Base-by-base conservation (phyloP, 2,113 vertebrate genomes). In the Odontophorus gujanensis region DNA sequence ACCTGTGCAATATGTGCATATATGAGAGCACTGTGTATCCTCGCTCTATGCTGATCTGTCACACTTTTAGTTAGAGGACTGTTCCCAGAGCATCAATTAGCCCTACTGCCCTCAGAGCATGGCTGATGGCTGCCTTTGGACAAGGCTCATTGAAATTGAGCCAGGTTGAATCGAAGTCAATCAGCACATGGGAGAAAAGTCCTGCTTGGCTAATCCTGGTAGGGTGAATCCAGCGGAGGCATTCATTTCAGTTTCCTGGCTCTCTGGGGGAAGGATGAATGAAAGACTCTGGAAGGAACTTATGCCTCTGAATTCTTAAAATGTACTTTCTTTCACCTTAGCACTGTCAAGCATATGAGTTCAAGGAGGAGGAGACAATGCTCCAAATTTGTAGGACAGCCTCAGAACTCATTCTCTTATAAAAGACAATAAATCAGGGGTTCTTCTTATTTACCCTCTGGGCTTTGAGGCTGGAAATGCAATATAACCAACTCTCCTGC, bases 191-290 rank as follows among this genome's bases (percentile, higher is more conserved):
- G 47, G 57, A 62, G 69, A 86, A 66, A 71, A 45, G 84, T 89
- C 65, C 32, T 1, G 26, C 81, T 94, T 92, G 90, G 53, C 55
- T 87, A 80, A 81, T 22, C 32, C 50, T 13, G 80, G 69, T 14
- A 2, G 63, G 69, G 73, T 53, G 57, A 21, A 47, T 84, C 61
- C 85, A 89, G 69, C 65, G 89, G 74, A 89, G 81, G 78, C 57
- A 63, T 59, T 71, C 42, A 32, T 81, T 85, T 89, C 11, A 2
- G 55, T 58, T 89, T 74, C 73, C 77, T 45, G 61, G 55, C 57
- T 92, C 87, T 90, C 87, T 73, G 26, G 63, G 81, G 87, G 72
- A 89, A 69, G 48, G 58, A 47, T 86, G 87, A 91, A 25, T 65
- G 84, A 36, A 74, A 89, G 87, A 74, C 62, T 55, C 61, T 45